Evolutionary conservation across 2,797 vertebrate genomes (phyloP), one percentile per base, ranked within the genome.

Genomic region (Mormyrops boulengeri): DNA sequence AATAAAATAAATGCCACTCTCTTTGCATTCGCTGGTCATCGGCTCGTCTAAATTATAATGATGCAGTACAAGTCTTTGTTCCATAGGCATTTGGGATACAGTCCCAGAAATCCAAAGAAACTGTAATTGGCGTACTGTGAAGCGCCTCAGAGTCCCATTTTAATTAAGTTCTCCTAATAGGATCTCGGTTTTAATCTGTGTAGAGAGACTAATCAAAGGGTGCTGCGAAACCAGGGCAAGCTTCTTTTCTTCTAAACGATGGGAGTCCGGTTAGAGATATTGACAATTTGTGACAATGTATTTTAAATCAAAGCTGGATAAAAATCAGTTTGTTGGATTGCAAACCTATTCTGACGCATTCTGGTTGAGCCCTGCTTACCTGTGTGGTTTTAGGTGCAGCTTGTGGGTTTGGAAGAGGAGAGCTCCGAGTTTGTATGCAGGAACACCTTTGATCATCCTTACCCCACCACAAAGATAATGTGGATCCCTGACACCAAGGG

Each of bases 401-500:
- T 99, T 82, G 99, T 99, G 91, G 98, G 99, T 92, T 96, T 99
- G 94, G 98, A 99, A 89, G 99, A 99, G 89, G 99, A 99, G 95
- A 99, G 99, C 94, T 99, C 98, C 0, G 99, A 99, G 94, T 99
- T 99, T 89, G 97, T 99, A 90, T 99, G 98, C 95, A 97, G 98
- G 93, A 99, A 99, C 94, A 99, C 99, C 0, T 99, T 99, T 91
- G 99, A 99, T 92, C 99, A 99, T 89, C 99, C 98, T 0, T 99
- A 99, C 91, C 99, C 99, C 89, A 99, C 99, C 91, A 99, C 98
- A 88, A 99, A 99, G 95, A 97, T 99, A 90, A 99, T 99, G 98
- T 99, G 99, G 99, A 99, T 99, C 91, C 99, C 99, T 1, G 99
- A 99, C 94, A 99, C 98, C 53, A 99, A 99, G 92, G 99, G 99